These are phyloP conservation scores for Psittacus erithacus DNA, from an alignment of 2,113 vertebrate genomes.

Conservation along the genomic window DNA sequence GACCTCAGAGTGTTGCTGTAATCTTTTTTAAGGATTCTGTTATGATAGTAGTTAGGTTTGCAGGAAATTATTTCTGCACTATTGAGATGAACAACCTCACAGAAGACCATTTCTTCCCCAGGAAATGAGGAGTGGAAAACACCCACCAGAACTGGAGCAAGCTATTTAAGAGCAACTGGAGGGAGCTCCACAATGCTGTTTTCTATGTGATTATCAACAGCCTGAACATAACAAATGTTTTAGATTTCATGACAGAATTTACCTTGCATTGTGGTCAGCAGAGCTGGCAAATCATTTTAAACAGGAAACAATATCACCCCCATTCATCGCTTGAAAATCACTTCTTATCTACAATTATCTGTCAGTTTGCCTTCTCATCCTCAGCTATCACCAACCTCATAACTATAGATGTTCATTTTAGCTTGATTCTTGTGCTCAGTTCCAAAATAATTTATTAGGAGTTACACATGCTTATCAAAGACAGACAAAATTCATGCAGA, in stretches of 20 bases:
- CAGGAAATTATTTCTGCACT: neutral
- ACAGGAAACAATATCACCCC: neutral
- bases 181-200: neutral
- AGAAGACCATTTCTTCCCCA: conserved; percentile 14
- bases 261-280: neutral
- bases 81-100: conserved; percentile 35
- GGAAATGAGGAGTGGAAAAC: conserved; percentile 26
- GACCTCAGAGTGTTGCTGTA: neutral
- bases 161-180: conserved; percentile 33
- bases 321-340: conserved; percentile 18
- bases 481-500: conserved; percentile 13
- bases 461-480: conserved; percentile 42
- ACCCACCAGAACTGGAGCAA: neutral
- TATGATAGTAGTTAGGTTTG: conserved; percentile 29
- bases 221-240: neutral
- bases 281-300: conserved; percentile 30
- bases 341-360: conserved; percentile 35
- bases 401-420: neutral
- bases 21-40: conserved; percentile 40
- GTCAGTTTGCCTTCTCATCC: conserved; percentile 25
- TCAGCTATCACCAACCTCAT: conserved; percentile 24
- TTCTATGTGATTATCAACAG: conserved; percentile 41
- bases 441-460: conserved; percentile 29
- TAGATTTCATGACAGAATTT: conserved; percentile 30
- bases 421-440: conserved; percentile 12